Base-by-base conservation (phyloP, 1,140 invertebrate genomes). In the Trichonephila clavipes region DNA sequence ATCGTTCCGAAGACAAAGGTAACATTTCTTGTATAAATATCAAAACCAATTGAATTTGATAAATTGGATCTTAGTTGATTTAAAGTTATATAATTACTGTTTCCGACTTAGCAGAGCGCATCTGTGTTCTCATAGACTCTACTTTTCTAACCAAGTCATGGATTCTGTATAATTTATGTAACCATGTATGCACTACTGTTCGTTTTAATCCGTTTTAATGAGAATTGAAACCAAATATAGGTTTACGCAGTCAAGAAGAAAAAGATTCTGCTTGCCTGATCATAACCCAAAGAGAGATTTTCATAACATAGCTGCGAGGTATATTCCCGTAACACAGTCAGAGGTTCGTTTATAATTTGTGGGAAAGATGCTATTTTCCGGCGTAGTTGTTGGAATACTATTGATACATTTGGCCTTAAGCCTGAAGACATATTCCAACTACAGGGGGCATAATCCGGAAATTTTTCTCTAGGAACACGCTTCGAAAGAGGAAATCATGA, bases 281-380 rank as follows among this genome's bases (percentile, higher is more conserved):
- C 28, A 16, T 77, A 77, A 0, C 28, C 34, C 18, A 28, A 24
- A 77, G 69, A 34, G 14, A 6, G 1, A 40, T 77, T 34, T 16
- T 34, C 16, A 77, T 34, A 34, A 14, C 24, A 40, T 16, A 72
- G 69, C 69, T 24, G 24, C 14, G 24, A 16, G 34, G 16, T 10
- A 12, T 16, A 12, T 77, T 77, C 69, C 4, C 72, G 28, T 77
- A 40, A 77, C 72, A 77, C 18, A 77, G 72, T 28, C 28, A 18
- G 72, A 77, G 72, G 72, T 2, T 18, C 62, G 16, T 21, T 18
- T 28, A 40, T 18, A 16, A 6, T 14, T 64, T 88, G 19, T 64
- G 40, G 86, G 86, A 64, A 64, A 88, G 34, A 21, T 21, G 61
- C 7, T 16, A 88, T 66, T 88, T 66, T 88, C 86, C 28, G 61